Evolutionary conservation across 2,113 vertebrate species (phyloP), one percentile per base, ranked within the genome.

Genomic region (Probosciger aterrimus): DNA sequence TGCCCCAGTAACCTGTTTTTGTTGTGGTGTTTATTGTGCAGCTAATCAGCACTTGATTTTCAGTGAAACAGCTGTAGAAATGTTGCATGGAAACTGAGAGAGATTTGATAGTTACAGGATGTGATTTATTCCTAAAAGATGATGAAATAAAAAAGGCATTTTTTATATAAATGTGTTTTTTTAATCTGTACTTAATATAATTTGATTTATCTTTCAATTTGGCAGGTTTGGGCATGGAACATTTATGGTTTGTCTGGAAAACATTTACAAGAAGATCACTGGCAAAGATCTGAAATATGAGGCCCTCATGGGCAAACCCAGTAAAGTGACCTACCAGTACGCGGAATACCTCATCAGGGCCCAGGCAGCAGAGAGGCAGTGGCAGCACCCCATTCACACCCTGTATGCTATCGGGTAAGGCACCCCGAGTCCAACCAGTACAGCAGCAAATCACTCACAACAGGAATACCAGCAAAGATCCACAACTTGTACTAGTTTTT

Each of bases 211-310:
- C 22, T 80, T 33, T 71, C 2, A 27, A 0, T 44, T 78, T 13
- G 30, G 11, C 47, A 99, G 98, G 86, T 99, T 99, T 92, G 98
- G 98, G 43, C 99, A 99, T 2, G 99, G 99, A 77, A 98, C 98
- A 1, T 99, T 99, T 97, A 96, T 99, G 97, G 97, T 99, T 68
- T 99, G 99, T 85, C 91, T 99, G 97, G 98, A 99, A 95, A 98
- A 98, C 43, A 98, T 99, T 83, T 99, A 98, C 97, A 98, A 98
- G 97, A 99, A 99, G 96, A 96, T 99, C 92, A 99, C 98, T 6
- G 99, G 98, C 33, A 97, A 79, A n/a, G 98, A 99, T 5, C 95
- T 99, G 92, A 98, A 98, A 92, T 99, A 99, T 1, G 97, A 99
- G 76, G 98, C 95, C 1, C 49, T 99, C 67, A 97, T 99, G 95